A percentile compares a stretch with the other conserved stretches of the same genome.
These are phyloP conservation scores for Passerina amoena DNA, from an alignment of 2,113 vertebrate genomes.

Conservation along the genomic window DNA sequence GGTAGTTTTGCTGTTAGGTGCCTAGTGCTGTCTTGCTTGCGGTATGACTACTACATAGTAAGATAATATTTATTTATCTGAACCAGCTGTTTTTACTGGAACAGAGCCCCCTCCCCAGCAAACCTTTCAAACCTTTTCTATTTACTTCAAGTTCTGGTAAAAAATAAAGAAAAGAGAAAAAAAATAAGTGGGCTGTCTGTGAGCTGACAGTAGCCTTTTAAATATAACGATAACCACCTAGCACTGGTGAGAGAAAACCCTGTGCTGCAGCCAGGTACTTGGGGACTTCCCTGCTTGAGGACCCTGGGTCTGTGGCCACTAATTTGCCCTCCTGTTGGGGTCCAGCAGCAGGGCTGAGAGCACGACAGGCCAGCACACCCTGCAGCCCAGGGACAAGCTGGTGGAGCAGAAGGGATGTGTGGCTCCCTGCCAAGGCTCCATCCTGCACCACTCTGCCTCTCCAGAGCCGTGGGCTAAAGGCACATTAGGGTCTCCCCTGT, in stretches of 20 bases:
- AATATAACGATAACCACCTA: accelerated
- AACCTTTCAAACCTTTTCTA: background rate
- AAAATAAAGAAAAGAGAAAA: background rate
- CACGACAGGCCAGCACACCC: accelerated
- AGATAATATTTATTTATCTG: background rate
- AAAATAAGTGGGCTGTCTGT: background rate
- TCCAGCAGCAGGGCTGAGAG: background rate
- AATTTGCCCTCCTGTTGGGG: background rate
- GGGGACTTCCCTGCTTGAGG: accelerated
- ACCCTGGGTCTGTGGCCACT: background rate
- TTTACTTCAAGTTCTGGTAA: background rate
- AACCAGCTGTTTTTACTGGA: background rate
- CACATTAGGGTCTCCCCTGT: background rate
- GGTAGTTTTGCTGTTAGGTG: background rate
- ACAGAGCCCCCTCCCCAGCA: background rate
- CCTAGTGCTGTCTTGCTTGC: background rate
- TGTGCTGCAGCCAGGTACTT: background rate
- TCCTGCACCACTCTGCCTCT: background rate
- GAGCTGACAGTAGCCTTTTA: background rate
- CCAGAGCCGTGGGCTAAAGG: background rate
- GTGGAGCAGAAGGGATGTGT: accelerated
- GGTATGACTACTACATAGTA: background rate
- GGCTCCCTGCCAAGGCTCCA: background rate
- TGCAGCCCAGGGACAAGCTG: background rate
- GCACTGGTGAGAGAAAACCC: too few species aligned